A percentile compares a stretch with the other conserved stretches of the same genome.
phyloP scores from a whole-genome alignment of 2,113 vertebrate genomes.

The Indicator indicator region DNA sequence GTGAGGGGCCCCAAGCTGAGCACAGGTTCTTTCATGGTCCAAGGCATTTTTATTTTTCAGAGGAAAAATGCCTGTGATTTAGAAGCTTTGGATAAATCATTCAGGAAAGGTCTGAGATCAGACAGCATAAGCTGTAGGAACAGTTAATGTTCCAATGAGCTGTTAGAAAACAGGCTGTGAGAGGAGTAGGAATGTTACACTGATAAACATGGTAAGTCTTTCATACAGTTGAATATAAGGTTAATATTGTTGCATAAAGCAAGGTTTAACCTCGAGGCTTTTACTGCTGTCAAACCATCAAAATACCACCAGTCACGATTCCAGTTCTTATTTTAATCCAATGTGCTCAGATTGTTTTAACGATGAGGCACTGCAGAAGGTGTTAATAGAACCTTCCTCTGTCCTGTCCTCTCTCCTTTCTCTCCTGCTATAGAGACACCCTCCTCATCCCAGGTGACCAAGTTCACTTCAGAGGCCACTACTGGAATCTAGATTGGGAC shows the following conservation, averaged over 20 bases:
- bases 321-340: background rate
- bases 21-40: background rate
- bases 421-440: background rate
- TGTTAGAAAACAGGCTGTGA: background rate
- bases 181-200: background rate
- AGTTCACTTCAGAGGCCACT: background rate
- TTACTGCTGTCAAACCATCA: background rate
- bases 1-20: too few species aligned
- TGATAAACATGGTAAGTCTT: background rate
- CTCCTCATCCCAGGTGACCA: rapidly evolving
- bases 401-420: background rate
- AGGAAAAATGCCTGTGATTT: background rate
- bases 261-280: background rate
- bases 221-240: background rate
- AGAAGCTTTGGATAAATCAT: background rate
- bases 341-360: background rate
- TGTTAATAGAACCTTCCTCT: background rate
- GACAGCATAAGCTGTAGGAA: background rate
- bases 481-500: background rate
- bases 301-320: background rate
- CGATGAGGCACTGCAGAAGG: background rate
- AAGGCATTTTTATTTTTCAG: background rate
- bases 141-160: background rate
- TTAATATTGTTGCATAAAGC: background rate
- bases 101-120: background rate